phyloP scores from a whole-genome alignment of 2,113 vertebrate genomes.

The Toxotes jaculatrix region DNA sequence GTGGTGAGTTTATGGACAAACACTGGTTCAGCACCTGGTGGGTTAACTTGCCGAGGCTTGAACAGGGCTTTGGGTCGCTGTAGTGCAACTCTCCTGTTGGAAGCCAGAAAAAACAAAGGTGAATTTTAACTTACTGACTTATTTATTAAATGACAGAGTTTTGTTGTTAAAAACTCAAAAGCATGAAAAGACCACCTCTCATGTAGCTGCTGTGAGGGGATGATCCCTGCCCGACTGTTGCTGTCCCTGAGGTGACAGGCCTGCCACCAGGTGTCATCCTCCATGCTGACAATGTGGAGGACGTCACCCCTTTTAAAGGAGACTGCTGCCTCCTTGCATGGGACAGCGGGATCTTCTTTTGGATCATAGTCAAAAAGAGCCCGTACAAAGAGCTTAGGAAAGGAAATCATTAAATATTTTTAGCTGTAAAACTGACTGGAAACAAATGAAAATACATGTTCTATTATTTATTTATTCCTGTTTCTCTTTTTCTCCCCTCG shows the following conservation, averaged over 20 bases:
- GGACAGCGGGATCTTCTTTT: conserved; percentile 90
- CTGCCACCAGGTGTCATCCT: conserved; percentile 97
- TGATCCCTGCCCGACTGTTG: conserved; percentile 88
- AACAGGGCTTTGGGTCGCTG: conserved; percentile 89
- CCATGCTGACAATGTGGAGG: conserved; percentile 93
- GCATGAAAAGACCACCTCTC: conserved; percentile 86
- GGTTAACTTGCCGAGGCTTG: conserved; percentile 84
- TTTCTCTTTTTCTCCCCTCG: conserved; percentile 13
- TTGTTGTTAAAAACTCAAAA: not conserved
- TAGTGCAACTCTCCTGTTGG: conserved; percentile 90
- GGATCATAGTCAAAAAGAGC: conserved; percentile 94
- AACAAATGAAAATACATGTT: conserved; percentile 20
- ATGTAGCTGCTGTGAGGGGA: conserved; percentile 94
- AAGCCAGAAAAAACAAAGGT: conserved; percentile 29
- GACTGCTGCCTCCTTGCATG: conserved; percentile 93
- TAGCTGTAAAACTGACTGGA: conserved; percentile 3
- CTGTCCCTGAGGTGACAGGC: conserved; percentile 86
- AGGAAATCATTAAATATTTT: conserved; percentile 12
- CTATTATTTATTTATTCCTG: not conserved
- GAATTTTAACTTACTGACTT: no score
- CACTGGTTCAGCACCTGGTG: conserved; percentile 85
- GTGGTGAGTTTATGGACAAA: conserved; percentile 41
- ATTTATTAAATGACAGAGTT: not conserved
- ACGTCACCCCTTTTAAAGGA: conserved; percentile 92
- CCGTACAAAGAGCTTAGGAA: conserved; percentile 90